A percentile compares a stretch with the other conserved stretches of the same genome.
Conservation (phyloP, 2,113 vertebrate genomes). For the Notothenia coriiceps region DNA sequence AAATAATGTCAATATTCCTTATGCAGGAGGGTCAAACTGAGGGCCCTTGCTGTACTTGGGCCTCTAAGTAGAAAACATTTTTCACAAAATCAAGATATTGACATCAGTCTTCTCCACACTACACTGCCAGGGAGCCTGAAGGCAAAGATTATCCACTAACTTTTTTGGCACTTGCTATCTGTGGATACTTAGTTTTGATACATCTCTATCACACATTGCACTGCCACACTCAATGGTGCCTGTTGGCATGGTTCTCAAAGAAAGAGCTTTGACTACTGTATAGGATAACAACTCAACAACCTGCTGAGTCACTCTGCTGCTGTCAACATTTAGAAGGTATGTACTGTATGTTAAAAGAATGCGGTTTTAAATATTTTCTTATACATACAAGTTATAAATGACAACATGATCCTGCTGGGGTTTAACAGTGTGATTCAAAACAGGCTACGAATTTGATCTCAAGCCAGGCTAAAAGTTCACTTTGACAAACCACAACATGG, state of each 20-base stretch:
- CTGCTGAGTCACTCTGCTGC: not conserved
- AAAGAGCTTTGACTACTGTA: not conserved
- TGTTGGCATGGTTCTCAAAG: no score
- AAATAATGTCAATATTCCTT: not conserved
- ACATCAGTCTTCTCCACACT: not conserved
- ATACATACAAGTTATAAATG: not conserved
- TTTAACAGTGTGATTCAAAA: not conserved
- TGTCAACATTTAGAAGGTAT: not conserved
- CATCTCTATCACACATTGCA: not conserved
- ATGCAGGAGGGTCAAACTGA: conserved; percentile 10
- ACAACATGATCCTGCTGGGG: not conserved
- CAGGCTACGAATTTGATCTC: not conserved
- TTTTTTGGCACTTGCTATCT: not conserved
- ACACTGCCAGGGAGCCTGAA: not conserved
- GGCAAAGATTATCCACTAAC: not conserved
- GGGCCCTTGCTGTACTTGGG: not conserved
- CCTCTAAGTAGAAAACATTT: not conserved
- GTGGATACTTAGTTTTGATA: not conserved
- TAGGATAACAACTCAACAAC: not conserved
- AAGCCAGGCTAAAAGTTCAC: not conserved
- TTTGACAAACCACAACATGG: not conserved
- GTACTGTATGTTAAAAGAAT: not conserved
- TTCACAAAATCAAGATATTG: not conserved
- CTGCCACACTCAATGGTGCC: not conserved
- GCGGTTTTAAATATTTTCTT: not conserved